A percentile compares a stretch with the other conserved stretches of the same genome.
Evolutionary conservation across 2,797 vertebrate genomes (phyloP).

Genomic region (Chaenodraco wilsoni): DNA sequence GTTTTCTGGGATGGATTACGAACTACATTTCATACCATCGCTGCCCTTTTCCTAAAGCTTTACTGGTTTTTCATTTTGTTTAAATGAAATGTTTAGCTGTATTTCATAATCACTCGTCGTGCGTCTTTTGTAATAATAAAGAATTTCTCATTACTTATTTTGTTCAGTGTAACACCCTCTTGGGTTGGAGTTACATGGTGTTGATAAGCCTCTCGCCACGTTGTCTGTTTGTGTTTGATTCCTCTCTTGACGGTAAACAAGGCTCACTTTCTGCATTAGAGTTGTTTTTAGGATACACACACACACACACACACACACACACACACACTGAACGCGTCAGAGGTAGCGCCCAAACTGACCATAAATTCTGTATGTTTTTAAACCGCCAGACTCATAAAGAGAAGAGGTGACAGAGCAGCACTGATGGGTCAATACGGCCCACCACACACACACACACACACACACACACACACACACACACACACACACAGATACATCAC

Average conservation of each 20-base stretch:
- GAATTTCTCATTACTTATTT: not conserved
- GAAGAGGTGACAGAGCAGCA: conserved; percentile 76
- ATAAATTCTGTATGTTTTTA: conserved; percentile 81
- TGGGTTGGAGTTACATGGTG: not conserved
- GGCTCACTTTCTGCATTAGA: conserved; percentile 37
- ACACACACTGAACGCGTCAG: conserved; percentile 53
- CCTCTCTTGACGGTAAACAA: conserved; percentile 37
- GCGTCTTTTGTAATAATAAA: not conserved
- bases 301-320: conserved; percentile 33
- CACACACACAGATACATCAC: conserved; percentile 13
- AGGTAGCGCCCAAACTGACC: conserved; percentile 74
- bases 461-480: conserved; percentile 18
- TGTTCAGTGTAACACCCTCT: not conserved
- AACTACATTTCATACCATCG: not conserved
- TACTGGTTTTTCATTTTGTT: not conserved
- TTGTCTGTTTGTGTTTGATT: conserved; percentile 46
- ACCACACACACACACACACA: conserved; percentile 29
- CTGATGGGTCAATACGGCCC: conserved; percentile 75
- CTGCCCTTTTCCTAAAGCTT: not conserved
- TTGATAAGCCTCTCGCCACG: conserved; percentile 37
- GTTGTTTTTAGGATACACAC: not conserved
- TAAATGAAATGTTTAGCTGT: not conserved
- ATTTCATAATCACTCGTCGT: not conserved
- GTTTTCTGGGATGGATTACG: not conserved
- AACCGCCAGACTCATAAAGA: conserved; percentile 78